Percentiles rank a stretch among this genome's conserved stretches.
Evolutionary conservation across 2,888 invertebrate genomes (phyloP).

Genomic region (Orthonychiurus folsomi): DNA sequence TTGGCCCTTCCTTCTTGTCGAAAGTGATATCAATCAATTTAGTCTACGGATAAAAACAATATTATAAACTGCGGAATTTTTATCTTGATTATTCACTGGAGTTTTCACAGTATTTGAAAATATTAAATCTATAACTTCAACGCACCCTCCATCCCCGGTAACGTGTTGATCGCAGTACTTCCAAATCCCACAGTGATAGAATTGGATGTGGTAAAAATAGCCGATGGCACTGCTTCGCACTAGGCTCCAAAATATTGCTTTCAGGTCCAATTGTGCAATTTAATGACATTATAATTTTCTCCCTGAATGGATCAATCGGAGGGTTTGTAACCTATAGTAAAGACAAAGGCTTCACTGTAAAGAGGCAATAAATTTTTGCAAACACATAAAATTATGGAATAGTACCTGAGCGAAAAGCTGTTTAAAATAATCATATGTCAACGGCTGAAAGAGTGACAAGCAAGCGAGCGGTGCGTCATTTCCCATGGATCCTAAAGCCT

Average conservation of each 20-base stretch:
- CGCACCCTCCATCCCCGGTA: slow-evolving; percentile 75
- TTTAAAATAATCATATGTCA: slow-evolving; percentile 95
- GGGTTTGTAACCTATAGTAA: slow-evolving; percentile 95
- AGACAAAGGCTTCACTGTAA: background rate
- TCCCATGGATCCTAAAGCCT: slow-evolving; percentile 98
- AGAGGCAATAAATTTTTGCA: background rate
- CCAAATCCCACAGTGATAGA: slow-evolving; percentile 79
- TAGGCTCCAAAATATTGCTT: slow-evolving; percentile 84
- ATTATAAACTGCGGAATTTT: background rate
- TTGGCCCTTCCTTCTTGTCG: slow-evolving; percentile 61
- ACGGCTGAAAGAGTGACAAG: slow-evolving; percentile 86
- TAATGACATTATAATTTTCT: slow-evolving; percentile 97
- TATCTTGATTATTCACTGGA: background rate
- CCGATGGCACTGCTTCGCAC: slow-evolving; percentile 75
- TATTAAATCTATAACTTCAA: background rate
- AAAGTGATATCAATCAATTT: slow-evolving; percentile 83
- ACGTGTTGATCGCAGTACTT: slow-evolving; percentile 70
- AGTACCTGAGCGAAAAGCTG: slow-evolving; percentile 90
- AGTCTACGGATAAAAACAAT: slow-evolving; percentile 47
- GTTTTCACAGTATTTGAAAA: background rate
- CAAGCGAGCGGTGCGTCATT: slow-evolving; percentile 97
- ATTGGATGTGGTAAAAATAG: slow-evolving; percentile 91
- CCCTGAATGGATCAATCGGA: slow-evolving; percentile 97
- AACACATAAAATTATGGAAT: slow-evolving; percentile 14
- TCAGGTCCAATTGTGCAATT: slow-evolving; percentile 95